phyloP scores from a whole-genome alignment of 37 sponge, comb jelly and placozoan genomes.

The Beroe ovata region DNA sequence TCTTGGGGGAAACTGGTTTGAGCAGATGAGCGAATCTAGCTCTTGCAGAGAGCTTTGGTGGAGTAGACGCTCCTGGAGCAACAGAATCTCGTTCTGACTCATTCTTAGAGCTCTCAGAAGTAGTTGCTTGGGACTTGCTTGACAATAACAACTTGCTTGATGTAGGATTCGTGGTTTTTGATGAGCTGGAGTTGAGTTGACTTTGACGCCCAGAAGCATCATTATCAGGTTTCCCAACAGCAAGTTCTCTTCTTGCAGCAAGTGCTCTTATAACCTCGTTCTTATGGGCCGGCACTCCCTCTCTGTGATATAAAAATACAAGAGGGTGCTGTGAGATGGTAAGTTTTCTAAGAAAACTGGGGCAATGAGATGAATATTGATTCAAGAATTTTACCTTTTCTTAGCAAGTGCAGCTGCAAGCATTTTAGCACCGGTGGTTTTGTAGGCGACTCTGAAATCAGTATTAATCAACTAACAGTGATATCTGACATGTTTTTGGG shows the following conservation, averaged over 20 bases:
- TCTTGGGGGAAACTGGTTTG: conserved; percentile 43
- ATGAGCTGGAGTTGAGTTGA: neutral
- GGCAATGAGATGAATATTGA: no score
- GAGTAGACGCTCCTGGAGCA: neutral
- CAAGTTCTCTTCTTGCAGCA: conserved; percentile 6
- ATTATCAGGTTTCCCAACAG: neutral
- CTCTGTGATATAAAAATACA: no score
- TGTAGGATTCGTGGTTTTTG: neutral
- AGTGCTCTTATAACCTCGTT: conserved; percentile 49
- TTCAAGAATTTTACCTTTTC: no score
- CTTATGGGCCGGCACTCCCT: conserved; percentile 44
- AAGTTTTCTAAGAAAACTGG: no score
- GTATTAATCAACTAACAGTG: neutral
- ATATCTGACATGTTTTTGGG: no score
- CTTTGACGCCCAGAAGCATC: neutral
- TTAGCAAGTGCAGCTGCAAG: conserved; percentile 63
- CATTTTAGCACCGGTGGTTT: conserved; percentile 47
- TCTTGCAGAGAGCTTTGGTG: neutral
- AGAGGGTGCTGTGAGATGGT: no score
- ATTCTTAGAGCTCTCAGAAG: neutral
- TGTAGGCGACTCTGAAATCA: neutral
- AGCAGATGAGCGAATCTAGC: conserved; percentile 58
- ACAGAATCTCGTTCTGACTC: neutral
- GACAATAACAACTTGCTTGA: no score
- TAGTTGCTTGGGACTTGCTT: conserved; percentile 1